Evolutionary conservation across 2,888 invertebrate genomes (phyloP).

Genomic region (Nomada lathburiana): DNA sequence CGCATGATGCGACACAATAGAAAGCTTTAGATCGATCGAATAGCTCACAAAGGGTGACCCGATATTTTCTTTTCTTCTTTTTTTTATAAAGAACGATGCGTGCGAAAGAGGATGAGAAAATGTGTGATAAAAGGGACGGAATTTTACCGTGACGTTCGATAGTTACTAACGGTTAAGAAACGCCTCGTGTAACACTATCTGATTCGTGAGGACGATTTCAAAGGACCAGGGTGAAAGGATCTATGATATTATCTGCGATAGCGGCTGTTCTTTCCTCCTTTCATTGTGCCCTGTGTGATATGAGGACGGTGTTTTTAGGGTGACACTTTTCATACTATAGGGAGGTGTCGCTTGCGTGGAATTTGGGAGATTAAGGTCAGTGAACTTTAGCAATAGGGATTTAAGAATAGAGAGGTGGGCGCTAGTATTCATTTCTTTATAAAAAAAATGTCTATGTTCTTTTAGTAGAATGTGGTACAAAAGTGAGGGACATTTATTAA

Average conservation of each 20-base stretch:
- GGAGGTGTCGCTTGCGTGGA: neutral
- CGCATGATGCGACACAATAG: neutral
- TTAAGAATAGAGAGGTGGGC: neutral
- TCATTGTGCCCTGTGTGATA: neutral
- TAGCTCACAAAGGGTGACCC: neutral
- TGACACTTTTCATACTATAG: neutral
- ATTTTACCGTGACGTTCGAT: neutral
- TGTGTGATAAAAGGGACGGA: neutral
- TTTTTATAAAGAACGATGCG: neutral
- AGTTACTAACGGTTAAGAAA: neutral
- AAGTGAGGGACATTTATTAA: too few relatives aligned
- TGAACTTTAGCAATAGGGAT: neutral
- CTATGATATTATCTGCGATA: neutral
- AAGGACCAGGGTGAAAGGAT: conserved; percentile 25
- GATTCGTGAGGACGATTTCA: neutral
- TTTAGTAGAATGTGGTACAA: too few relatives aligned
- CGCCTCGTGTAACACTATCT: conserved; percentile 6
- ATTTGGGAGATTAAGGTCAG: neutral
- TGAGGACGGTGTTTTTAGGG: neutral
- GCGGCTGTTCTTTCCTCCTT: neutral
- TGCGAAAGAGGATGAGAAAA: neutral
- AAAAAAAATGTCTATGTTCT: too few relatives aligned
- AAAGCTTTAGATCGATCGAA: neutral
- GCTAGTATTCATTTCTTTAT: too few relatives aligned
- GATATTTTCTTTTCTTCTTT: neutral